Conservation (phyloP, 2,113 vertebrate species). For the Sterrhoptilus dennistouni region DNA sequence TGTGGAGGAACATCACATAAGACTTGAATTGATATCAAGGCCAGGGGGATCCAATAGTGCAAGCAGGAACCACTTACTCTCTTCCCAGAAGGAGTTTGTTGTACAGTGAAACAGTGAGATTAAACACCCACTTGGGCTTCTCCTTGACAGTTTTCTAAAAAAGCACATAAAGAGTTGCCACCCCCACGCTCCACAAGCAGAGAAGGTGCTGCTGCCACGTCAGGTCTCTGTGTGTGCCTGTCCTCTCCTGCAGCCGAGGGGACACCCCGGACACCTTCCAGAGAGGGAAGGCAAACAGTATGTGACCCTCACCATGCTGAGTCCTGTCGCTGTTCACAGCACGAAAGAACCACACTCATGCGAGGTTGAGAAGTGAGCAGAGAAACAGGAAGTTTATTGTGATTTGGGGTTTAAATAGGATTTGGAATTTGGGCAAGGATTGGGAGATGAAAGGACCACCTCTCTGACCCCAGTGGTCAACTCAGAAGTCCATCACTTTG, state of each 20-base stretch:
- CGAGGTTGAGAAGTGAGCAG: too few relatives aligned
- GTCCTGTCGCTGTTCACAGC: too few relatives aligned
- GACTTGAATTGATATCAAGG: neutral
- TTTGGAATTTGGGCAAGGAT: too few relatives aligned
- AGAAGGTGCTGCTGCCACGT: neutral
- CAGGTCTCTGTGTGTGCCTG: neutral
- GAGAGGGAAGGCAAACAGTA: neutral
- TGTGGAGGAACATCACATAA: neutral
- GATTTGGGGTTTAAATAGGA: too few relatives aligned
- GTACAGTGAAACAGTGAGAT: conserved; percentile 69
- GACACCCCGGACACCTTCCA: neutral
- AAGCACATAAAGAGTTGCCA: neutral
- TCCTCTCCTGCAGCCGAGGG: neutral
- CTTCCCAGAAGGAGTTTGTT: conserved; percentile 79
- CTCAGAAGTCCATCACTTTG: too few relatives aligned
- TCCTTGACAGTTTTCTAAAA: conserved; percentile 55
- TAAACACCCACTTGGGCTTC: conserved; percentile 74
- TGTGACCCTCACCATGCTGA: neutral
- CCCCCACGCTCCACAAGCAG: rapidly evolving
- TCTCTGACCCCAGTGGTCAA: too few relatives aligned
- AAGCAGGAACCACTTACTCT: neutral
- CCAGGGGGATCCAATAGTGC: neutral
- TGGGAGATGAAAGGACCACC: too few relatives aligned
- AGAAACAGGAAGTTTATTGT: too few relatives aligned
- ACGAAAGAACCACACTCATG: too few relatives aligned